Evolutionary conservation across 1,140 invertebrate species (phyloP).

Genomic region (Macrobrachium rosenbergii): DNA sequence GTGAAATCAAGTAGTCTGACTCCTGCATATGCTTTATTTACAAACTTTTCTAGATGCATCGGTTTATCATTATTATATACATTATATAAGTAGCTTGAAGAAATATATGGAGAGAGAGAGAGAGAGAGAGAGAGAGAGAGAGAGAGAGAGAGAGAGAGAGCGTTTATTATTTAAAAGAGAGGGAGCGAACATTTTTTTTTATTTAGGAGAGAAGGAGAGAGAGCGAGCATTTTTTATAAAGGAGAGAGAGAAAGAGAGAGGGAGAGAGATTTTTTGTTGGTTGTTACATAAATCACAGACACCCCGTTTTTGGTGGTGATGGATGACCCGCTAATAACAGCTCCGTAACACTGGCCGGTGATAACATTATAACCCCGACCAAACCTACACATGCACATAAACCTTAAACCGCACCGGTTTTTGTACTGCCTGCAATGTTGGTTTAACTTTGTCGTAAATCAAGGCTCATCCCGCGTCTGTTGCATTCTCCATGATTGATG

Average conservation of each 20-base stretch:
- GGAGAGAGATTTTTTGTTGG: not conserved
- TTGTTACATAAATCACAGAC: slow-evolving; percentile 44
- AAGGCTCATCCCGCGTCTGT: not conserved
- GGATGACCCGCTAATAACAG: slow-evolving; percentile 46
- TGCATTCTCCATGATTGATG: no score
- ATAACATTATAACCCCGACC: slow-evolving; percentile 45
- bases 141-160: no score
- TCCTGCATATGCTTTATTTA: no score
- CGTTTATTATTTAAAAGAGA: no score
- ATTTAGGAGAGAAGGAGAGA: no score
- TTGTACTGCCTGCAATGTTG: slow-evolving; percentile 7
- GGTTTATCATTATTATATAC: no score
- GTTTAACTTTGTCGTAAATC: slow-evolving; percentile 4
- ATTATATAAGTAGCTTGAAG: no score
- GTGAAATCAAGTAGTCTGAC: no score
- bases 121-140: no score
- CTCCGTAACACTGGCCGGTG: slow-evolving; percentile 28
- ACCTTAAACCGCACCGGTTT: slow-evolving; percentile 19
- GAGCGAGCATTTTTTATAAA: not conserved
- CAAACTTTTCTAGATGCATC: no score
- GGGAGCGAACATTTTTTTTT: no score
- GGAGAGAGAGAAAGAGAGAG: not conserved
- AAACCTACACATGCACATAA: slow-evolving; percentile 45
- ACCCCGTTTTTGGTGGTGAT: slow-evolving; percentile 35
- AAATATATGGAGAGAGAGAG: no score